These are phyloP conservation scores for Stomatorhinus walkeri DNA, from an alignment of 2,797 vertebrate species.

Conservation along the genomic window DNA sequence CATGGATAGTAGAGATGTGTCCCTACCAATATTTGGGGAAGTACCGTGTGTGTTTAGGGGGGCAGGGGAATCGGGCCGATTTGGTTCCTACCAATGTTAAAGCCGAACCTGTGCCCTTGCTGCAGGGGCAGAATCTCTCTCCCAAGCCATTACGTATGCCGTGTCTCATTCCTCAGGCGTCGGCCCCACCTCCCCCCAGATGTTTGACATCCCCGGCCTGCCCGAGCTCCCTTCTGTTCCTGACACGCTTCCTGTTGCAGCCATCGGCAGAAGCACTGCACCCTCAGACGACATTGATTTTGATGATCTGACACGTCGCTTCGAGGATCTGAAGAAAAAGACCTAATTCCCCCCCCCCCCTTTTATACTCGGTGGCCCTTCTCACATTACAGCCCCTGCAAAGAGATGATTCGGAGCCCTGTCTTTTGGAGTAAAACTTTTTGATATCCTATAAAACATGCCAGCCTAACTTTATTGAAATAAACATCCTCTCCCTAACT, in stretches of 20 bases:
- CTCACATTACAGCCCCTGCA: slow-evolving; percentile 8
- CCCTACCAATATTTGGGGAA: not conserved
- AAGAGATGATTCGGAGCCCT: slow-evolving; percentile 11
- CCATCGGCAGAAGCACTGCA: slow-evolving; percentile 65
- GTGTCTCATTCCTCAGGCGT: slow-evolving; percentile 40
- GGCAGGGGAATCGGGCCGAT: not conserved
- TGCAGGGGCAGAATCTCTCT: not conserved
- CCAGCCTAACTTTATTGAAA: not conserved
- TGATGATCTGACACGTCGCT: slow-evolving; percentile 89
- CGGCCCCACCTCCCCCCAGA: slow-evolving; percentile 34
- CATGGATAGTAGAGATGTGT: not conserved
- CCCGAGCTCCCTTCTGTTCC: slow-evolving; percentile 93
- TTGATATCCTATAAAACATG: slow-evolving; percentile 7
- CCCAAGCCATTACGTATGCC: not conserved
- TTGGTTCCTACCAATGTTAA: not conserved
- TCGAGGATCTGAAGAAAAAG: slow-evolving; percentile 97
- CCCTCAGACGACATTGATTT: slow-evolving; percentile 95
- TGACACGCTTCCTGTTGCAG: slow-evolving; percentile 79
- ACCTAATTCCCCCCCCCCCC: slow-evolving; percentile 55
- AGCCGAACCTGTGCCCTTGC: not conserved
- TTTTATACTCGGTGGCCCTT: not conserved
- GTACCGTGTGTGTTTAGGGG: not conserved
- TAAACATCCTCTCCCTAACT: not conserved
- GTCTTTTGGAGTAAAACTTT: slow-evolving; percentile 29
- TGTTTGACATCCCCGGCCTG: slow-evolving; percentile 70